These are phyloP conservation scores for Heliconius erato DNA, from an alignment of 2,888 invertebrate genomes.

Conservation along the genomic window DNA sequence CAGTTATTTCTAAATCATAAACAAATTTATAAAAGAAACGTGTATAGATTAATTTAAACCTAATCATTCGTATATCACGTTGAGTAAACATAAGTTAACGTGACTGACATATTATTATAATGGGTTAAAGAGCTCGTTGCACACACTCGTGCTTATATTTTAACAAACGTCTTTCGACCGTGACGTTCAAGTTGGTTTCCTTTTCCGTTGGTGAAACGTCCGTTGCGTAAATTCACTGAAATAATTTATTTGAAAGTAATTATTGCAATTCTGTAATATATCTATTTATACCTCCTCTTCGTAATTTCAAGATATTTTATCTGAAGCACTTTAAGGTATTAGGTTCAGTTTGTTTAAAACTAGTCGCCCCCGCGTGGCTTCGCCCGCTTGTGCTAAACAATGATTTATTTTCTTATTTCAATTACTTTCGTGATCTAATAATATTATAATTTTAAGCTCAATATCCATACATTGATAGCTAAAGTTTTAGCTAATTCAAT, in stretches of 20 bases:
- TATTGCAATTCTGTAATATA: constrained; percentile 25
- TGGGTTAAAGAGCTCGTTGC: constrained; percentile 31
- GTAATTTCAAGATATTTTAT: not conserved
- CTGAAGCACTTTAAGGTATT: not conserved
- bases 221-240: constrained; percentile 70
- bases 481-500: too few species aligned
- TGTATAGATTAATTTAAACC: constrained; percentile 7
- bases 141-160: constrained; percentile 37
- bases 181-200: constrained; percentile 74
- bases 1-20: not conserved
- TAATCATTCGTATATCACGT: constrained; percentile 31
- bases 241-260: constrained; percentile 40
- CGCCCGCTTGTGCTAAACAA: too few species aligned
- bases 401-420: too few species aligned
- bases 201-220: constrained; percentile 82
- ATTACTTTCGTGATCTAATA: too few species aligned
- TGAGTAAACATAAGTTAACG: constrained; percentile 34
- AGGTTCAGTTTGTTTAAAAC: too few species aligned
- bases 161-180: constrained; percentile 59
- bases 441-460: too few species aligned
- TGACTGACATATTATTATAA: constrained; percentile 37
- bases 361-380: too few species aligned
- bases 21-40: constrained; percentile 1
- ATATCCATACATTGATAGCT: too few species aligned
- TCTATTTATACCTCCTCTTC: not conserved